Percentiles rank a stretch among this genome's conserved stretches.
phyloP scores from a whole-genome alignment of 92 coral and sea anemone genomes.

The Zoanthus solanderi region DNA sequence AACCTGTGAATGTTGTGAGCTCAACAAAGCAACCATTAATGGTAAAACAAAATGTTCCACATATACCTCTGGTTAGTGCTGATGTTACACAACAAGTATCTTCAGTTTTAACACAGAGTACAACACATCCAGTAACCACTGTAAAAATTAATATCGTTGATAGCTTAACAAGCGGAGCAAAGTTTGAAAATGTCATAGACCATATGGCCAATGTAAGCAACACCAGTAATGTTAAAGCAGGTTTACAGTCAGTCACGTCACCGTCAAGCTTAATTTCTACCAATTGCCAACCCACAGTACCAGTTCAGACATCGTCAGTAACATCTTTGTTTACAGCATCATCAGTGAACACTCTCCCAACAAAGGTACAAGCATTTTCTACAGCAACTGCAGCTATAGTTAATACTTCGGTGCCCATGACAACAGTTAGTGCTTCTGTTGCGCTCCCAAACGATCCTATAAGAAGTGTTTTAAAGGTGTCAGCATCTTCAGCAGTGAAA shows the following conservation, averaged over 20 bases:
- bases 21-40: not conserved
- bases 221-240: not conserved
- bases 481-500: not conserved
- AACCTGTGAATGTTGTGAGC: too few species aligned
- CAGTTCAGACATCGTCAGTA: constrained; percentile 19
- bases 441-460: not conserved
- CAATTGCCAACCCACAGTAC: not conserved
- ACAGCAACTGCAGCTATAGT: not conserved
- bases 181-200: not conserved
- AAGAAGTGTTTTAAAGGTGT: constrained; percentile 1
- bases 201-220: not conserved
- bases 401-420: not conserved
- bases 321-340: not conserved
- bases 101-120: not conserved
- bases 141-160: not conserved
- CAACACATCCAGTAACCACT: not conserved
- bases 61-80: not conserved
- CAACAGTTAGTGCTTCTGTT: constrained; percentile 19
- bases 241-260: constrained; percentile 11
- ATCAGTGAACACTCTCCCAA: not conserved
- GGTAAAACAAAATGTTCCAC: not conserved
- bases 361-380: not conserved
- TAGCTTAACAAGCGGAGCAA: not conserved
- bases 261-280: constrained; percentile 3
- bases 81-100: not conserved